Evolutionary conservation across 2,888 invertebrate genomes (phyloP).

Genomic region (Hirtodrosophila alboralis): DNA sequence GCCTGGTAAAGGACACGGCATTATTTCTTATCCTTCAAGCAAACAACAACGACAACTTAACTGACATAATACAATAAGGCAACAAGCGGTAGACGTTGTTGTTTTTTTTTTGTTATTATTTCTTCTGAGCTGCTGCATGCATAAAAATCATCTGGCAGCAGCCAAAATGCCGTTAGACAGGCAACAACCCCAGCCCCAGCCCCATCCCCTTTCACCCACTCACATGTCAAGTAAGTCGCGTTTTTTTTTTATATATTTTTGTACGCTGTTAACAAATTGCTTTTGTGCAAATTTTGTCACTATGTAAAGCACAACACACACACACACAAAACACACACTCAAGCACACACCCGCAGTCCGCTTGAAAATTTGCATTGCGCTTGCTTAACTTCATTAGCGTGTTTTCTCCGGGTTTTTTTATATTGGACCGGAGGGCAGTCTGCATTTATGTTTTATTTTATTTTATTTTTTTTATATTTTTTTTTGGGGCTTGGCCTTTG

Average conservation of each 20-base stretch:
- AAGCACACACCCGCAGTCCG: too few relatives aligned
- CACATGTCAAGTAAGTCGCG: slow-evolving; percentile 62
- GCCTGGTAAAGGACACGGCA: slow-evolving; percentile 65
- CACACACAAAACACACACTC: slow-evolving; percentile 6
- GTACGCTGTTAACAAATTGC: slow-evolving; percentile 68
- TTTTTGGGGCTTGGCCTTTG: slow-evolving; percentile 25
- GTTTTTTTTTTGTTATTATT: too few relatives aligned
- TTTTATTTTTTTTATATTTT: too few relatives aligned
- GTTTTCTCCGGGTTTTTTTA: slow-evolving; percentile 19
- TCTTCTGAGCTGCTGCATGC: slow-evolving; percentile 47
- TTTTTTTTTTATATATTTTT: slow-evolving; percentile 24
- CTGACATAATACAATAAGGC: slow-evolving; percentile 79
- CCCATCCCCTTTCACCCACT: slow-evolving; percentile 3
- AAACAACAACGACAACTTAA: slow-evolving; percentile 69
- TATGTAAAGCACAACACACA: too few relatives aligned
- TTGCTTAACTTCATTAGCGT: slow-evolving; percentile 68
- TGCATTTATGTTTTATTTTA: slow-evolving; percentile 18
- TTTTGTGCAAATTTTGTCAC: slow-evolving; percentile 76
- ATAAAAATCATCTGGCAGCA: slow-evolving; percentile 46
- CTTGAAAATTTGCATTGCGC: slow-evolving; percentile 44
- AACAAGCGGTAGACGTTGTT: slow-evolving; percentile 53
- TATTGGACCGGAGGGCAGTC: slow-evolving; percentile 39
- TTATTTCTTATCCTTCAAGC: slow-evolving; percentile 72
- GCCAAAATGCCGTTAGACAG: slow-evolving; percentile 43
- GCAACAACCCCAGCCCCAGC: too few relatives aligned